Evolutionary conservation across 2,797 vertebrate species (phyloP).

Genomic region (Hypotaenidia philippensis): DNA sequence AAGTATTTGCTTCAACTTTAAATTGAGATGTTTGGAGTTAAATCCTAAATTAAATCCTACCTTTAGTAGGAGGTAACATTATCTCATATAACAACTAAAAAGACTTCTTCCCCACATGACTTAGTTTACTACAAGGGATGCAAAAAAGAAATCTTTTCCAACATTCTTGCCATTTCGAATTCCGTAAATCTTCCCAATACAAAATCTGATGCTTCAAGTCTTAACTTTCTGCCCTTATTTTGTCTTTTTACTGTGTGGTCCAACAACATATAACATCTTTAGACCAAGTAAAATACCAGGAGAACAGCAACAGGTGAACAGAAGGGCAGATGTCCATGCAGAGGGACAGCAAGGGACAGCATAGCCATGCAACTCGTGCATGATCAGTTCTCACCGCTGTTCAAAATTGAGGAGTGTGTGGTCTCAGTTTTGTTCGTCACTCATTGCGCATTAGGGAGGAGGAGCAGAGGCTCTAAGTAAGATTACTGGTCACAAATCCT

Average conservation of each 20-base stretch:
- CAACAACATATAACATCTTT: not conserved
- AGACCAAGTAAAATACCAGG: not conserved
- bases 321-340: not conserved
- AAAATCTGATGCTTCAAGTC: not conserved
- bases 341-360: not conserved
- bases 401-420: not conserved
- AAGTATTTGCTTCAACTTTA: not conserved
- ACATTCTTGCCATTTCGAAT: not conserved
- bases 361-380: not conserved
- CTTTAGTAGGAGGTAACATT: not conserved
- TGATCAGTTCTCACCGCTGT: fast-evolving
- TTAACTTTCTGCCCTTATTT: not conserved
- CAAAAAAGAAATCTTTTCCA: not conserved
- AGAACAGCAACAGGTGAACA: not conserved
- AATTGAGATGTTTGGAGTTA: not conserved
- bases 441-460: not conserved
- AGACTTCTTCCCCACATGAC: not conserved
- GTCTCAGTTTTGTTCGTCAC: not conserved
- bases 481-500: not conserved
- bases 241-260: not conserved
- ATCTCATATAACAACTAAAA: not conserved
- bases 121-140: not conserved
- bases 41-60: not conserved
- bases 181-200: not conserved
- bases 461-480: not conserved